These are phyloP conservation scores for Campoletis raptor DNA, from an alignment of 2,888 invertebrate species.

Conservation along the genomic window DNA sequence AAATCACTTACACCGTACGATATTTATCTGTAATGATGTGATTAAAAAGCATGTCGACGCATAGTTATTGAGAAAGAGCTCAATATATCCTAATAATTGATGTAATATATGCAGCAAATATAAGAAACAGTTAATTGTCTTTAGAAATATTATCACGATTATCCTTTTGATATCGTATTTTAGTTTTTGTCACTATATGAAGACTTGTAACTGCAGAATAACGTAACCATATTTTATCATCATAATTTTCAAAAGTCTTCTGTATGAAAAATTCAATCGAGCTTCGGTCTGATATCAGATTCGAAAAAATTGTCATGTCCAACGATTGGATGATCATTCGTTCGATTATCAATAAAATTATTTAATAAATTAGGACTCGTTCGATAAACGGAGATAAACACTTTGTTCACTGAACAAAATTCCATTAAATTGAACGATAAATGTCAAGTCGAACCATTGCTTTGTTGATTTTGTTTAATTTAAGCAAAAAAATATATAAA, in stretches of 20 bases:
- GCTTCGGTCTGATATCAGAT: neutral
- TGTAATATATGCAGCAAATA: neutral
- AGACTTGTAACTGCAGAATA: neutral
- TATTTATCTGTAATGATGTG: neutral
- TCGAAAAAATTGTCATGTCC: neutral
- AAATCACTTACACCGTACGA: neutral
- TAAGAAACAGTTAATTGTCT: neutral
- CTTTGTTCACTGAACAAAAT: neutral
- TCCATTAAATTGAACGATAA: neutral
- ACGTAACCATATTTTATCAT: neutral
- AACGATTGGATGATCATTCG: neutral
- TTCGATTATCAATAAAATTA: neutral
- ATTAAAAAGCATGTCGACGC: neutral
- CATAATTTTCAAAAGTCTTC: neutral
- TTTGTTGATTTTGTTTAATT: neutral
- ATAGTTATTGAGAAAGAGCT: neutral
- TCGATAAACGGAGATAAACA: neutral
- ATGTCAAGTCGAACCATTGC: neutral
- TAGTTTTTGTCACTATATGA: neutral
- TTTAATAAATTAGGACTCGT: neutral
- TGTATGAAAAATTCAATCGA: neutral
- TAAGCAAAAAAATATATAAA: neutral
- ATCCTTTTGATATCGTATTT: neutral
- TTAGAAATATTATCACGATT: neutral
- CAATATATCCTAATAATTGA: neutral